These are phyloP conservation scores for Hydrozoanthus tunicans DNA, from an alignment of 64 coral and sea anemone genomes.

Conservation along the genomic window DNA sequence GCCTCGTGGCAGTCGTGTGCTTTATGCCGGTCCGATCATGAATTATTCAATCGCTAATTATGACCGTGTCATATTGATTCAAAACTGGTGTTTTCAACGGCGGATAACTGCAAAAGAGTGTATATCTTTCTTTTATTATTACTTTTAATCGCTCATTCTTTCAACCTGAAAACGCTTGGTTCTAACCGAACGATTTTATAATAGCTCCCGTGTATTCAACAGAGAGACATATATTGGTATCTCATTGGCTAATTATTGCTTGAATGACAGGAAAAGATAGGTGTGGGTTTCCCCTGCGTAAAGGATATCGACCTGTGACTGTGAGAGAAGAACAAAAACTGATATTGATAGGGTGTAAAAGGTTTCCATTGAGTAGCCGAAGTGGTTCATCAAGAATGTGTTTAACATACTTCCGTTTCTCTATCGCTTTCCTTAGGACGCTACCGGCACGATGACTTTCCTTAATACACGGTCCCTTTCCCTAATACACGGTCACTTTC, in stretches of 20 bases:
- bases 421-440: not conserved
- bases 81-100: not conserved
- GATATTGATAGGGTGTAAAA: too few relatives aligned
- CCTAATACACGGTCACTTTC: not conserved
- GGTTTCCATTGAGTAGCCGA: too few relatives aligned
- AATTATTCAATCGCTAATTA: conserved; percentile 34
- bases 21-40: not conserved
- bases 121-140: not conserved
- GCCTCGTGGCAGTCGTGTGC: conserved; percentile 61
- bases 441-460: too few relatives aligned
- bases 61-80: not conserved
- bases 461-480: too few relatives aligned
- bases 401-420: not conserved
- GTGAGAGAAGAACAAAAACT: not conserved
- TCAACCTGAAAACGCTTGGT: too few relatives aligned
- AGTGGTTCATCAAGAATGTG: too few relatives aligned
- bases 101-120: not conserved
- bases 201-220: too few relatives aligned
- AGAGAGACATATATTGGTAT: not conserved
- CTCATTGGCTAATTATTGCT: conserved; percentile 12
- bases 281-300: conserved; percentile 48
- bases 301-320: not conserved
- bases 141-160: not conserved
- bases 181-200: too few relatives aligned
- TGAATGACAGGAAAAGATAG: conserved; percentile 12